Evolutionary conservation across 2,888 invertebrate genomes (phyloP).

Genomic region (Selenia dentaria): DNA sequence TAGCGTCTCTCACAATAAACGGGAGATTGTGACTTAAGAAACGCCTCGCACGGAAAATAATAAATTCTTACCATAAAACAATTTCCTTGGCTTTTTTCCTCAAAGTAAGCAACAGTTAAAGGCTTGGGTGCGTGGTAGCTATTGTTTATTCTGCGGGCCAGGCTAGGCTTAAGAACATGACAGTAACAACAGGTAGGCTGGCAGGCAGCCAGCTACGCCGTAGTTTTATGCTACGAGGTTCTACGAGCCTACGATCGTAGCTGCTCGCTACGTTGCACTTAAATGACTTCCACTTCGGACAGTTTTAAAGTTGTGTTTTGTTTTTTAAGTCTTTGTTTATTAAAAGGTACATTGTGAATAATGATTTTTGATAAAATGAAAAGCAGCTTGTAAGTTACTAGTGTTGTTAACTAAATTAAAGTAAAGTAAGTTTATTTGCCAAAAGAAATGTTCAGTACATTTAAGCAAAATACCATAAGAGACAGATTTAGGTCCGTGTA

Average conservation of each 20-base stretch:
- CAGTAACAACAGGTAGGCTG: conserved; percentile 78
- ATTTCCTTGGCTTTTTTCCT: conserved; percentile 40
- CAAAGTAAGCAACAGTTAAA: conserved; percentile 52
- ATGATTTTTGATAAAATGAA: conserved; percentile 18
- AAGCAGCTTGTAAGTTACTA: too few relatives aligned
- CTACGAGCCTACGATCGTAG: conserved; percentile 51
- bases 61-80: conserved; percentile 36
- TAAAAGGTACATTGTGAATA: conserved; percentile 17
- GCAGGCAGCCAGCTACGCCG: conserved; percentile 68
- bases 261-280: conserved; percentile 46
- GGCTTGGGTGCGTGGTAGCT: conserved; percentile 31
- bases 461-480: too few relatives aligned
- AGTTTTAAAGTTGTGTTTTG: conserved; percentile 41
- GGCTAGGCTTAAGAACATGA: conserved; percentile 56
- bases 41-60: conserved; percentile 31
- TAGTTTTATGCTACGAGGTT: conserved; percentile 46
- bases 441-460: too few relatives aligned
- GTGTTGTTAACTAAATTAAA: too few relatives aligned
- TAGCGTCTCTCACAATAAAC: conserved; percentile 31
- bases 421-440: too few relatives aligned
- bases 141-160: not conserved
- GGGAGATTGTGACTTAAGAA: conserved; percentile 33
- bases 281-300: conserved; percentile 49
- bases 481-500: too few relatives aligned
- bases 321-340: conserved; percentile 28